These are phyloP conservation scores for Limnephilus marmoratus DNA, from an alignment of 2,888 invertebrate genomes.

Conservation along the genomic window DNA sequence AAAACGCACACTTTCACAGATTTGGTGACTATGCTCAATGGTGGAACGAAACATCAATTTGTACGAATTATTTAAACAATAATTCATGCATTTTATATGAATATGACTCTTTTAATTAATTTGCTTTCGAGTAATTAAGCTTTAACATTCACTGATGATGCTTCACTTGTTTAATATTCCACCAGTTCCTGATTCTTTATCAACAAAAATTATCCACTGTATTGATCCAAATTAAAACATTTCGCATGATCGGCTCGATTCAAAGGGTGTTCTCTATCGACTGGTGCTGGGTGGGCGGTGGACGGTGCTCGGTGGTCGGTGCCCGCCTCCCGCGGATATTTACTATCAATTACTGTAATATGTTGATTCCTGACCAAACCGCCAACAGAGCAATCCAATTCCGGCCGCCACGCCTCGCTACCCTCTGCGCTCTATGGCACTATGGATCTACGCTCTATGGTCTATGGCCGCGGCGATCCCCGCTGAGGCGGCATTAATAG, in stretches of 20 bases:
- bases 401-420: not conserved
- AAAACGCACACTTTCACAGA: no score
- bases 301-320: not conserved
- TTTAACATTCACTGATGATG: not conserved
- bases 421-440: not conserved
- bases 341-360: conserved; percentile 40
- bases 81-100: not conserved
- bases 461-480: no score
- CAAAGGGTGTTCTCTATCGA: not conserved
- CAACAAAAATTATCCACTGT: not conserved
- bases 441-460: not conserved
- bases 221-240: not conserved
- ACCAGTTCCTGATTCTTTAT: not conserved
- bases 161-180: not conserved
- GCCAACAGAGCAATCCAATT: conserved; percentile 25
- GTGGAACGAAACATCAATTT: no score
- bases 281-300: not conserved
- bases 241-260: not conserved
- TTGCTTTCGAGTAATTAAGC: not conserved
- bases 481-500: not conserved
- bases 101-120: not conserved
- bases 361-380: conserved; percentile 39
- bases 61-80: no score
- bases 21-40: no score
- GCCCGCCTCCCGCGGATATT: not conserved